These are phyloP conservation scores for Actias luna DNA, from an alignment of 2,888 invertebrate genomes.

Conservation along the genomic window DNA sequence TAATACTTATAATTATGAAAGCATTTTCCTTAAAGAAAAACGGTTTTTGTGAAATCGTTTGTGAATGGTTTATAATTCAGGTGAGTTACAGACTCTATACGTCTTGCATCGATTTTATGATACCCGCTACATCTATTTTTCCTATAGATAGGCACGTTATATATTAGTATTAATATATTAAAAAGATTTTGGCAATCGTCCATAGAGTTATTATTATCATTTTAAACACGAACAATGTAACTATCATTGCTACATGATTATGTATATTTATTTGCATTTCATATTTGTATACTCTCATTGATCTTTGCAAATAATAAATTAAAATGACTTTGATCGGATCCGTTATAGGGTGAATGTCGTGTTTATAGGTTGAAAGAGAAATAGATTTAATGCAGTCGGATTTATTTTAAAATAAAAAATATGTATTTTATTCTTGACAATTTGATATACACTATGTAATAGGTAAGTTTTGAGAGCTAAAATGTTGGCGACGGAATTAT, in stretches of 20 bases:
- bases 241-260: not conserved
- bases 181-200: conserved; percentile 4
- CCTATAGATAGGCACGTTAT: conserved; percentile 8
- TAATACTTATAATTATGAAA: conserved; percentile 75
- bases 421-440: not conserved
- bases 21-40: conserved; percentile 49
- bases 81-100: conserved; percentile 28
- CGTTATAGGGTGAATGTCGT: not conserved
- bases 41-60: conserved; percentile 65
- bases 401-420: not conserved
- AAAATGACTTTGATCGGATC: conserved; percentile 30
- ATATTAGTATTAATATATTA: conserved; percentile 5
- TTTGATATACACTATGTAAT: not conserved
- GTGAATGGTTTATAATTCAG: conserved; percentile 57
- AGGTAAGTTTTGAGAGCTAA: no score
- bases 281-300: not conserved
- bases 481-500: no score
- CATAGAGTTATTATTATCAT: not conserved
- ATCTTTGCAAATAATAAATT: conserved; percentile 7
- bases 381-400: not conserved
- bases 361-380: not conserved
- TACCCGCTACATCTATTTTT: conserved; percentile 3
- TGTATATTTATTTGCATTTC: conserved; percentile 1
- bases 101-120: not conserved
- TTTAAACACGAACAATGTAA: conserved; percentile 2